phyloP scores from a whole-genome alignment of 2,888 invertebrate genomes.

The Mechanitis messenoides region DNA sequence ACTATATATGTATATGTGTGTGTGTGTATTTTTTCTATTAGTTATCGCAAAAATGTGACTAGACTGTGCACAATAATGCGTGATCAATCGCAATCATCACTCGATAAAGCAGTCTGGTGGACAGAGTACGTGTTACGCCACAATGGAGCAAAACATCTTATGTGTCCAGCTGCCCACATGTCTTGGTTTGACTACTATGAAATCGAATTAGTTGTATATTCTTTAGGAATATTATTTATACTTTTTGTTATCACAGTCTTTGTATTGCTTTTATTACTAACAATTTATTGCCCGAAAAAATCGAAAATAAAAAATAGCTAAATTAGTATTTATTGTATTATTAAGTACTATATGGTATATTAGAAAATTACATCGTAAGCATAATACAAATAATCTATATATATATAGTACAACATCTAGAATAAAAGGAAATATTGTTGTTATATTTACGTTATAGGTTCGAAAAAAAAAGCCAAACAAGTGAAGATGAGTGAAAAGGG shows the following conservation, averaged over 20 bases:
- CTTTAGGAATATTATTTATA: constrained; percentile 18
- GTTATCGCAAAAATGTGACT: constrained; percentile 32
- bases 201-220: constrained; percentile 29
- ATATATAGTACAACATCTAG: no score
- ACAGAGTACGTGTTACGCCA: constrained; percentile 56
- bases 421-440: no score
- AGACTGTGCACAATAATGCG: constrained; percentile 40
- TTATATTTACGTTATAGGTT: no score
- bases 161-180: constrained; percentile 37
- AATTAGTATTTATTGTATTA: no score
- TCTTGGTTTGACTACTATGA: constrained; percentile 36
- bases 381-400: no score
- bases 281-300: not conserved
- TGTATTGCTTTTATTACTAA: not conserved
- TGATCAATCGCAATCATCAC: constrained; percentile 50
- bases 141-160: constrained; percentile 43
- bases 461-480: no score
- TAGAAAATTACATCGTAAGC: no score
- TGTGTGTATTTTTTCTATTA: constrained; percentile 7
- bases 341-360: no score
- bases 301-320: not conserved
- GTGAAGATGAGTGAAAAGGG: no score
- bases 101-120: constrained; percentile 67
- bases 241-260: not conserved
- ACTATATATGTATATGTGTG: not conserved